These are phyloP conservation scores for Lasius platythorax DNA, from an alignment of 2,888 invertebrate species.

Conservation along the genomic window DNA sequence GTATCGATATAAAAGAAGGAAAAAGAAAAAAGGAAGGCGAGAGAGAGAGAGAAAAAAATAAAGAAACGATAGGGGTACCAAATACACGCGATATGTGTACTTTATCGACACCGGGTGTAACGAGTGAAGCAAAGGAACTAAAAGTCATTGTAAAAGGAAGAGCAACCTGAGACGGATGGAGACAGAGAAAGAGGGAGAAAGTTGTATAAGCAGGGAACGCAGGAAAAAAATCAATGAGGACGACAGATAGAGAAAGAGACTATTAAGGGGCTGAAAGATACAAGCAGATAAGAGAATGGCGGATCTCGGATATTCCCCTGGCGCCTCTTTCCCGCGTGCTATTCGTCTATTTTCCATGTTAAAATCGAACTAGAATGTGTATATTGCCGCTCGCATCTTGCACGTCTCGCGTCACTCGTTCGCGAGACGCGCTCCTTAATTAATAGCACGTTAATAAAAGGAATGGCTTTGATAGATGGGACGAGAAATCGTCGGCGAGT, in stretches of 20 bases:
- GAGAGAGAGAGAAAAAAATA: conserved; percentile 40
- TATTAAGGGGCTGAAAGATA: conserved; percentile 37
- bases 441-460: conserved; percentile 16
- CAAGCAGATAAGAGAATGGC: conserved; percentile 30
- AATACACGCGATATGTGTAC: conserved; percentile 80
- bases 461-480: not conserved
- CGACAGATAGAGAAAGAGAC: conserved; percentile 43
- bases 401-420: conserved; percentile 13
- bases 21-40: conserved; percentile 54
- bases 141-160: conserved; percentile 68
- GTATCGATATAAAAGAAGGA: conserved; percentile 70
- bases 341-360: conserved; percentile 27
- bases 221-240: conserved; percentile 65
- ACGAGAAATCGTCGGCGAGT: not conserved
- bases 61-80: conserved; percentile 69
- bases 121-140: conserved; percentile 63
- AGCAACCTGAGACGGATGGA: conserved; percentile 62
- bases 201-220: conserved; percentile 57
- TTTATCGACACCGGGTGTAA: conserved; percentile 79
- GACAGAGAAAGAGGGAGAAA: conserved; percentile 44
- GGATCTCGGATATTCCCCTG: conserved; percentile 5
- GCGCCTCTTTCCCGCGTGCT: not conserved
- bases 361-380: conserved; percentile 35
- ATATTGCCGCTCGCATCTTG: conserved; percentile 29
- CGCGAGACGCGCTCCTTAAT: conserved; percentile 14